These are phyloP conservation scores for Drosophila persimilis DNA, from an alignment of 1,140 invertebrate genomes.

Conservation along the genomic window DNA sequence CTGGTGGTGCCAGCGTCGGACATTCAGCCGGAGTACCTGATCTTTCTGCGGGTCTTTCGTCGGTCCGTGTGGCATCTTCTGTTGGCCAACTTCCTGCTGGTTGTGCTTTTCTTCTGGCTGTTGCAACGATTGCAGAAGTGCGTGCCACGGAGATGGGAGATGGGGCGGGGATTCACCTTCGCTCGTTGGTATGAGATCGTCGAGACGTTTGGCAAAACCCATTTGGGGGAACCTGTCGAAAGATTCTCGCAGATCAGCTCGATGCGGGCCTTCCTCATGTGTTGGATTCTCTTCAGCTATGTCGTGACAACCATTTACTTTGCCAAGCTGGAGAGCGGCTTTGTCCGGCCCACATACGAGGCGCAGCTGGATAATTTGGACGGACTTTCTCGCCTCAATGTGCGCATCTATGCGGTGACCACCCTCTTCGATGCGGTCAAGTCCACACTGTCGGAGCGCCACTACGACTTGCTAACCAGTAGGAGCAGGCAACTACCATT, in stretches of 20 bases:
- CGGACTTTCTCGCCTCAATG: constrained; percentile 21
- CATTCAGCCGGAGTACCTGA: constrained; percentile 64
- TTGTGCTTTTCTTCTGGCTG: constrained; percentile 47
- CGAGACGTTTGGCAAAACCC: constrained; percentile 65
- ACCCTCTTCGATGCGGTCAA: constrained; percentile 58
- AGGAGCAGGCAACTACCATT: constrained; percentile 22
- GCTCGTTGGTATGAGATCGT: constrained; percentile 63
- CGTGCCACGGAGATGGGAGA: constrained; percentile 18
- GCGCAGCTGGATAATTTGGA: constrained; percentile 59
- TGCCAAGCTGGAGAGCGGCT: constrained; percentile 73
- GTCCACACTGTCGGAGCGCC: constrained; percentile 32
- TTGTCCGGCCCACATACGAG: constrained; percentile 66
- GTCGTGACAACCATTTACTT: constrained; percentile 75
- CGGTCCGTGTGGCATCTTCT: constrained; percentile 60
- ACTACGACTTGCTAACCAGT: constrained; percentile 40
- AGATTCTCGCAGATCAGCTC: constrained; percentile 58
- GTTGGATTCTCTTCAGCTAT: constrained; percentile 76
- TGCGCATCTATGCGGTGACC: constrained; percentile 56
- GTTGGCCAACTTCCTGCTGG: constrained; percentile 47
- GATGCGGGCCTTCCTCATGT: constrained; percentile 59
- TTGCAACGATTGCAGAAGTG: constrained; percentile 40
- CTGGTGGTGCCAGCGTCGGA: constrained; percentile 69
- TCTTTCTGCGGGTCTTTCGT: constrained; percentile 67
- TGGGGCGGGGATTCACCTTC: constrained; percentile 2
- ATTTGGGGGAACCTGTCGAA: constrained; percentile 63